Evolutionary conservation across 1,140 invertebrate species (phyloP), one percentile per base, ranked within the genome.

Genomic region (Drosophila prosaltans): DNA sequence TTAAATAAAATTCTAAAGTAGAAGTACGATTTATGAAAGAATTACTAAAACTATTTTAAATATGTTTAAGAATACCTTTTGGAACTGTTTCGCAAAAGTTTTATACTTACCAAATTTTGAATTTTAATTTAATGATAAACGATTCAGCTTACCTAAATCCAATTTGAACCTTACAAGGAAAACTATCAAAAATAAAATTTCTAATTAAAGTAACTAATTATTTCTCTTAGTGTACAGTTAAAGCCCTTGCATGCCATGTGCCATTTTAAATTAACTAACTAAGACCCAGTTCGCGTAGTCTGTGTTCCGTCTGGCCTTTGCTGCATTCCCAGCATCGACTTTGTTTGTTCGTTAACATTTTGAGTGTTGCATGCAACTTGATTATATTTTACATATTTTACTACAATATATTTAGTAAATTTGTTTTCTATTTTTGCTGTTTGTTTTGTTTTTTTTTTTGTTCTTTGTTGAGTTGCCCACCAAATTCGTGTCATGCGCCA

Each of bases 281-380:
- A 86, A 88, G 69, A 26, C 71, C 68, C 68, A 58, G 57, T 32
- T 51, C 69, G 55, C 28, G 43, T 67, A 54, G 28, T 5, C 36
- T 51, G 51, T 16, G 28, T 16, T 5, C 43, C 45, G 41, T 43
- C 61, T 30, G 9, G 6, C 8, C 30, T 40, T n/a, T n/a, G 45
- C 24, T 51, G 45, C 61, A 11, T 28, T n/a, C 39, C 66, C 72
- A 72, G 73, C 69, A 74, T 86, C 69, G 76, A 76, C 65, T 80
- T 83, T 86, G 83, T 86, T 88, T 88, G 83, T 86, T 86, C 84
- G 83, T 83, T 82, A 88, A 80, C 84, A 80, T 88, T 82, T 74
- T 72, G 74, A 62, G 63, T 81, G 78, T 72, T 83, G 83, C 82
- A 83, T 88, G 83, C 83, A 77, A 72, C 72, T 69, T 41, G 62